Base-by-base conservation (phyloP, 2,113 vertebrate genomes). In the Sceloporus undulatus region DNA sequence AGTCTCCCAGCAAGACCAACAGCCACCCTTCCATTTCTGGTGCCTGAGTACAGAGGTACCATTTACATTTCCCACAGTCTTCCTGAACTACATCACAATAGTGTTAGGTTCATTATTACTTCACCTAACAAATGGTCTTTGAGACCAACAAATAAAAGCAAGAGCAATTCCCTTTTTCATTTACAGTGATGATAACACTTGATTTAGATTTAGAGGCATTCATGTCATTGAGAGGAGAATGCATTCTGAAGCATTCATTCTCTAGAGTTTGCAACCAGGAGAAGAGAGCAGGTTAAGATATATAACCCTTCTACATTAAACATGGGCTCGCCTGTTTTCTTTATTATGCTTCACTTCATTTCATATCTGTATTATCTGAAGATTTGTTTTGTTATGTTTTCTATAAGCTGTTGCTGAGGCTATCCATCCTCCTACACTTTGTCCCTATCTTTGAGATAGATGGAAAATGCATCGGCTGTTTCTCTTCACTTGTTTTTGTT, bases 401-500 rank as follows among this genome's bases (percentile, higher is more conserved):
- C 74, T 81, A 59, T 29, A 93, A 88, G 88, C 76, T 90, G 70
- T 68, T 65, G 11, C 85, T 79, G 62, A 91, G 93, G 85, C 54
- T 52, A 93, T 82, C 34, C 80, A 84, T 0, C 0, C 59, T 87
- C 84, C 56, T 0, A 0, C 19, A 87, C 56, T 38, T 81, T 93
- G 84, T 87, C 59, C 85, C 85, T 25, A 86, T 76, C 90, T n/a
- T 68, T 74, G 7, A 91, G 29, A 80, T 52, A 74, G 73, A 81
- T 76, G 65, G 89, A 92, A 92, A 93, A 85, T 23, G 25, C 18
- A 85, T 79, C 40, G 86, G 82, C 87, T 16, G n/a, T 83, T 91
- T 91, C 88, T 90, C 93, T 94, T 88, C 80, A 34, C 84, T 85
- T 74, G 62, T 85, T 95, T 88, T 75, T 88, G 82, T 89, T 92